phyloP scores from a whole-genome alignment of 2,113 vertebrate species.

The Melanerpes formicivorus region DNA sequence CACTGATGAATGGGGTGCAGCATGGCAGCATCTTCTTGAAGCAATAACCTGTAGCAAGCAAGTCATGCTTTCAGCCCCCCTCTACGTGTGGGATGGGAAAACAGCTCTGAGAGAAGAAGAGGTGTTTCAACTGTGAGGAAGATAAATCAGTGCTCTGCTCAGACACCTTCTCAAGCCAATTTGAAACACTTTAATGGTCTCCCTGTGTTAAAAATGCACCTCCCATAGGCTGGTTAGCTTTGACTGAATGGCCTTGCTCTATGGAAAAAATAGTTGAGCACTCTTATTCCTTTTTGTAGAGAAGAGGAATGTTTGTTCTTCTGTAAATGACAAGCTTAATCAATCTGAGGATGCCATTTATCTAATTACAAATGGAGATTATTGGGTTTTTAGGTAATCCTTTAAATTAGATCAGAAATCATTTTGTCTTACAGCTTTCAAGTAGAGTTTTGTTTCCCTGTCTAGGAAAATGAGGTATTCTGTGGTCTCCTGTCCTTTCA shows the following conservation, averaged over 20 bases:
- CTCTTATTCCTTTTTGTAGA: neutral
- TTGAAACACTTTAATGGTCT: neutral
- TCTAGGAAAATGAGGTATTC: neutral
- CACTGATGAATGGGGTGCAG: neutral
- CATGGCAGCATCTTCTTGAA: neutral
- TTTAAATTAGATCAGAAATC: constrained; percentile 42
- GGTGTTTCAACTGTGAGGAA: neutral
- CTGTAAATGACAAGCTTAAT: constrained; percentile 37
- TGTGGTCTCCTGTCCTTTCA: neutral
- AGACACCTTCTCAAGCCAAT: neutral
- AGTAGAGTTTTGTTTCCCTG: neutral
- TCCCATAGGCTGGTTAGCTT: neutral
- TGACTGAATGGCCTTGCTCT: neutral
- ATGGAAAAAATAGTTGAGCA: neutral
- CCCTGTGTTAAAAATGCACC: neutral
- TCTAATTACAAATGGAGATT: constrained; percentile 26
- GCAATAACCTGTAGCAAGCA: neutral
- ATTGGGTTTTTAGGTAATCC: constrained; percentile 47
- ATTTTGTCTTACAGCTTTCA: neutral
- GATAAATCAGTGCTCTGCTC: neutral
- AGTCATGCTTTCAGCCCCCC: neutral
- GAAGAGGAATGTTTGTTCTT: neutral
- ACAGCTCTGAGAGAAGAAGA: neutral
- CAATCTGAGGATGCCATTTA: constrained; percentile 26
- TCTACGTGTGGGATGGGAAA: neutral